Evolutionary conservation across 2,797 vertebrate species (phyloP).

Genomic region (Bovichtus variegatus): DNA sequence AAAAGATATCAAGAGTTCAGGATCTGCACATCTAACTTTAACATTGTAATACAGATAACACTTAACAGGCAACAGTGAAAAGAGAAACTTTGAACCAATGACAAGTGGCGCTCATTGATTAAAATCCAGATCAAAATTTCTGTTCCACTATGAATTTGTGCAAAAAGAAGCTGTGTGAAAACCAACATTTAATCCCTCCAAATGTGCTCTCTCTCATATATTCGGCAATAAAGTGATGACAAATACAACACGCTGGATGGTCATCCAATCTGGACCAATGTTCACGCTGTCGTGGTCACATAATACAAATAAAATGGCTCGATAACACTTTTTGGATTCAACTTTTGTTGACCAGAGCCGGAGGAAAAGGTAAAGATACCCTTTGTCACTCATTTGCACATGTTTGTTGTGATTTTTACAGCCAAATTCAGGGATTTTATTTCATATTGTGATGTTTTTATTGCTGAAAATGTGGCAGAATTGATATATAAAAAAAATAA

Average conservation of each 20-base stretch:
- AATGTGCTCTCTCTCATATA: not conserved
- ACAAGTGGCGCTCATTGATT: too few species aligned
- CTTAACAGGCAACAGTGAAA: not conserved
- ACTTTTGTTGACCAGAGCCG: slow-evolving; percentile 50
- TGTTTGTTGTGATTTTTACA: not conserved
- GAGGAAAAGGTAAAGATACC: slow-evolving; percentile 65
- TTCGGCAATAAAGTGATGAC: slow-evolving; percentile 16
- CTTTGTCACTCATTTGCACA: not conserved
- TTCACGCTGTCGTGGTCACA: slow-evolving; percentile 36
- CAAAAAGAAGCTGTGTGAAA: not conserved
- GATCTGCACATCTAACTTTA: not conserved
- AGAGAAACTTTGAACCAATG: not conserved
- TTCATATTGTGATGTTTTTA: not conserved
- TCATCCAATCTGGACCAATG: slow-evolving; percentile 59
- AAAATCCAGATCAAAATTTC: too few species aligned
- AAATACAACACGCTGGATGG: slow-evolving; percentile 6
- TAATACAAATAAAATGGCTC: slow-evolving; percentile 67
- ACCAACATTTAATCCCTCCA: not conserved
- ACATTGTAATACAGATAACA: not conserved
- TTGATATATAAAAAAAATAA: not conserved
- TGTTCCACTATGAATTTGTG: too few species aligned
- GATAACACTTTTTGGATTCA: slow-evolving; percentile 63
- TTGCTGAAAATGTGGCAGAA: not conserved
- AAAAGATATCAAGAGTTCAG: slow-evolving; percentile 42
- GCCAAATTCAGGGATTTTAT: not conserved